Evolutionary conservation across 92 coral and sea anemone species (phyloP), one percentile per base, ranked within the genome.

Genomic region (Heteractis magnifica): DNA sequence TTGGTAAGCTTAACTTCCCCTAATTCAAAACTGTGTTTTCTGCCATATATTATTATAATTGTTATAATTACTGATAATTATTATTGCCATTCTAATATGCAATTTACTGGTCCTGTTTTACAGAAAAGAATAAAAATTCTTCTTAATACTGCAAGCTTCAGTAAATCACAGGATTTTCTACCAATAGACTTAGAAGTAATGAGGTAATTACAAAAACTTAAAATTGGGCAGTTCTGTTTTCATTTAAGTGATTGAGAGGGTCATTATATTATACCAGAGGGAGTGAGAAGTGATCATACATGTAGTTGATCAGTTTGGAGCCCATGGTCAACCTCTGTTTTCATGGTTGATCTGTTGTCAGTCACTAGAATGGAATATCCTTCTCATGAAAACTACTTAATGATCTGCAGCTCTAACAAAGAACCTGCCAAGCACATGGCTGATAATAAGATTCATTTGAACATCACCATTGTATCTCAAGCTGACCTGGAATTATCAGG

Each of bases 401-500:
- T 20, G 6, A 23, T 8, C 10, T 88, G 65, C 86, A 95, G 98
- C 84, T 82, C 85, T 26, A 95, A 95, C 79, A 65, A 72, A 81
- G 98, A 95, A 72, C 92, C 91, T 8, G 26, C 51, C 6, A 72
- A 81, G 15, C 81, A 82, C 4, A 68, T 75, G 71, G 84, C 52
- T 6, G 97, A 95, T 80, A 95, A 95, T 82, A 26, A 72, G 34
- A 62, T 81, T 19, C 52, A 73, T 20, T 84, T 95, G 84, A 90
- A 95, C 77, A 92, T 95, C 13, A 85, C 97, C 53, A 94, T 95
- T 82, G 86, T 88, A 71, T 95, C 98, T 1, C 85, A 81, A 73
- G 95, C 98, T 77, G 92, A 95, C 71, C 60, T 95, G 64, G 90
- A 93, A 86, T 64, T 95, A n/a, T 53, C 86, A 44, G 92, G 94